Evolutionary conservation across 2,113 vertebrate species (phyloP).

Genomic region (Phaetusa simplex): DNA sequence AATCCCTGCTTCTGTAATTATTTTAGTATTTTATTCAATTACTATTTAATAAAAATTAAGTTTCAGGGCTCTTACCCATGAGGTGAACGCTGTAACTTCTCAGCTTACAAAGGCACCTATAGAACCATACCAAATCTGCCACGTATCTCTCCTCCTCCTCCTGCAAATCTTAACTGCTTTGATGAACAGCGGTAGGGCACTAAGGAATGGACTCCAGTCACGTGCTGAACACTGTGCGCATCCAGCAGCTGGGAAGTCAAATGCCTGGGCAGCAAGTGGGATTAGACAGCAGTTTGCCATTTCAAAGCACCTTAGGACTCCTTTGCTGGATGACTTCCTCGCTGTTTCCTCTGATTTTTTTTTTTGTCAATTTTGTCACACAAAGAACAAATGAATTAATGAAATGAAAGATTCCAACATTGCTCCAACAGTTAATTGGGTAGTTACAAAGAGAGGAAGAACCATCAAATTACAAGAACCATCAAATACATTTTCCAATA

Average conservation of each 20-base stretch:
- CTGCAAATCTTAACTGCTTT: background rate
- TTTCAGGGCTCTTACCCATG: background rate
- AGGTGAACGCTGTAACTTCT: background rate
- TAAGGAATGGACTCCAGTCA: background rate
- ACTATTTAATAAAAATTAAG: background rate
- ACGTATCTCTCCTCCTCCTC: background rate
- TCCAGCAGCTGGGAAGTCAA: background rate
- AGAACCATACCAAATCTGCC: background rate
- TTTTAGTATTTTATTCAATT: background rate
- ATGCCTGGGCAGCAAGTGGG: background rate
- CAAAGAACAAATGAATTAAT: background rate
- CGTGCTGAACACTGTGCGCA: background rate
- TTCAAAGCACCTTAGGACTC: background rate
- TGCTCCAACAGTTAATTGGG: background rate
- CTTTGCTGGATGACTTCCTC: background rate
- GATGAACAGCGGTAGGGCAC: background rate
- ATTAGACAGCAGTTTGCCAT: background rate
- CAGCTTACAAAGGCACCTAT: background rate
- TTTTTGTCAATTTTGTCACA: background rate
- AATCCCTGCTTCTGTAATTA: background rate
- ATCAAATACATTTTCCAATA: background rate
- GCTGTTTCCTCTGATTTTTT: background rate
- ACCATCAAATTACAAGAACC: background rate
- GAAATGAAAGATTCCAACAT: background rate
- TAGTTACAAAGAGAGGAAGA: background rate